phyloP scores from a whole-genome alignment of 2,888 invertebrate genomes.

The Erebia epiphron region DNA sequence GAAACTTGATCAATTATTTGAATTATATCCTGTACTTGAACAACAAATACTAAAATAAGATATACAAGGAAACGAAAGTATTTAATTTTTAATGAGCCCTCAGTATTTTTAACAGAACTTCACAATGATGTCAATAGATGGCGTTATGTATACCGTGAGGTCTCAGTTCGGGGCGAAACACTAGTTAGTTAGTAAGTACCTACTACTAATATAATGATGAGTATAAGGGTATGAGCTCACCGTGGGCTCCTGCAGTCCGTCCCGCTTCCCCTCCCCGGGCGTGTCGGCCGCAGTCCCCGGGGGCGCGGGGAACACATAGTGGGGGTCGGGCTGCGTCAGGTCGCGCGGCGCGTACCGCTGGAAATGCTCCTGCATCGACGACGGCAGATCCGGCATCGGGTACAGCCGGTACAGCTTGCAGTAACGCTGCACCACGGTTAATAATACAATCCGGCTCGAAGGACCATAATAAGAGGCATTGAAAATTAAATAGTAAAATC shows the following conservation, averaged over 20 bases:
- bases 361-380: slow-evolving; percentile 60
- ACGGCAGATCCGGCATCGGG: slow-evolving; percentile 63
- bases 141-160: too few species aligned
- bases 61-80: too few species aligned
- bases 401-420: slow-evolving; percentile 67
- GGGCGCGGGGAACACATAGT: slow-evolving; percentile 44
- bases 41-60: too few species aligned
- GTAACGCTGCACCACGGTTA: slow-evolving; percentile 55
- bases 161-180: too few species aligned
- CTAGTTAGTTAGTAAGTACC: too few species aligned
- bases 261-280: slow-evolving; percentile 29
- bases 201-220: too few species aligned
- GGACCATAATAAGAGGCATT: neutral
- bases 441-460: neutral
- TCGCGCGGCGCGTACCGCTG: slow-evolving; percentile 55
- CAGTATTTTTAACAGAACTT: too few species aligned
- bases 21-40: too few species aligned
- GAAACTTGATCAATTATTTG: too few species aligned
- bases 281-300: slow-evolving; percentile 40
- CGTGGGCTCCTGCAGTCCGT: slow-evolving; percentile 42
- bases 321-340: slow-evolving; percentile 50
- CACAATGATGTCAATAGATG: too few species aligned
- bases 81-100: too few species aligned
- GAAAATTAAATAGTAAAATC: neutral
- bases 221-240: slow-evolving; percentile 2